These are phyloP conservation scores for Melanotaenia pygmaea DNA, from an alignment of 2,797 vertebrate species.

Conservation along the genomic window DNA sequence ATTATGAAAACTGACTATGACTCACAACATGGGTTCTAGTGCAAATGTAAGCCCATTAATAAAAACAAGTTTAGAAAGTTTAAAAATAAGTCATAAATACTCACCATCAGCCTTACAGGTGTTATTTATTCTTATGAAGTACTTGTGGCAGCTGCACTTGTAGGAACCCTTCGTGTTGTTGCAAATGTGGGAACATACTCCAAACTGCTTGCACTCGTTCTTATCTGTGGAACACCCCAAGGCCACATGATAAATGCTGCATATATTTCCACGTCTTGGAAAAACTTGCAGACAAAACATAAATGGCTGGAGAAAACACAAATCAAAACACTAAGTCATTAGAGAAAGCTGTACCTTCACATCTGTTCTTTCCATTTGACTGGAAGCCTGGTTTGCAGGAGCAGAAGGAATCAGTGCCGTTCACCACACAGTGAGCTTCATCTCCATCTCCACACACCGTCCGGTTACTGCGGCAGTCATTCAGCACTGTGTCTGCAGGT, in stretches of 20 bases:
- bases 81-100: constrained; percentile 5
- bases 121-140: constrained; percentile 91
- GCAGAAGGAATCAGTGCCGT: constrained; percentile 86
- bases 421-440: constrained; percentile 89
- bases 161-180: constrained; percentile 96
- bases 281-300: neutral
- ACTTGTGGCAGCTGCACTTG: constrained; percentile 91
- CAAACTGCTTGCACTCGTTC: constrained; percentile 92
- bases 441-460: constrained; percentile 90
- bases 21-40: neutral
- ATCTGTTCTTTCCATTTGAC: constrained; percentile 86
- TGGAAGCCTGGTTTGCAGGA: constrained; percentile 91
- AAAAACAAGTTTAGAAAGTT: neutral
- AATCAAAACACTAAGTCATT: neutral
- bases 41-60: neutral
- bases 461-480: constrained; percentile 86
- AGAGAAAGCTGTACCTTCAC: constrained; percentile 84
- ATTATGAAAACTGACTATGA: neutral
- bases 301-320: neutral
- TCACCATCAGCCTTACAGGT: constrained; percentile 95
- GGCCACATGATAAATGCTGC: neutral
- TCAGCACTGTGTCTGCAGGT: constrained; percentile 83
- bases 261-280: neutral
- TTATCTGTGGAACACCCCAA: constrained; percentile 81
- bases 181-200: constrained; percentile 94